Base-by-base conservation (phyloP, 2,113 vertebrate genomes). In the Lagenorhynchus albirostris region DNA sequence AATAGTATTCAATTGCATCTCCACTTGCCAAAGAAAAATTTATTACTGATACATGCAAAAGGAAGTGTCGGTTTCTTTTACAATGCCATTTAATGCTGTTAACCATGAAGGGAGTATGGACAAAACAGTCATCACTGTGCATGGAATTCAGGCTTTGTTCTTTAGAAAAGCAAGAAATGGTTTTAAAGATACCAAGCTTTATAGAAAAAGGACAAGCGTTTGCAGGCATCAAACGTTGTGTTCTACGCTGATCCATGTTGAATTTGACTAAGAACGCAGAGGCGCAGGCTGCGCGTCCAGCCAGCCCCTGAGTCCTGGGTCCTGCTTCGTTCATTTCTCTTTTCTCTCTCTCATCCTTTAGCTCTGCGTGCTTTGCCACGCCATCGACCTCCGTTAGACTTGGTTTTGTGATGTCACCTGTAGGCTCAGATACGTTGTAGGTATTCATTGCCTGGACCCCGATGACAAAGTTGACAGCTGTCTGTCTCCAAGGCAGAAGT, bases 171-270 rank as follows among this genome's bases (percentile, higher is more conserved):
- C 50, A 44, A n/a, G 25, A 87, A 38, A 9, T 81, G 41, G 38
- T 41, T 93, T 96, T 53, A 9, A 44, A 84, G 89, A 83, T 8
- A 65, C n/a, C 12, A 60, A 47, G 8, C 33, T 50, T 60, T 62
- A 33, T 4, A 20, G 68, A 18, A 53, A 67, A 60, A 77, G 21
- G 38, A 7, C 11, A 53, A 58, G 41, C 14, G 67, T 14, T 47
- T 8, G 21, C 2, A 18, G 20, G 4, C 2, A 1, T 86, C 33
- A 5, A 23, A 21, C n/a, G 1, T 2, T 17, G 5, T 21, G 5
- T 41, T 50, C 26, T 6, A 41, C 5, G 9, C 4, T 4, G 62
- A 36, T 4, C 50, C 36, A 1, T 4, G 11, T 25, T 11, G 0
- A 1, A 18, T 4, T 26, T 31, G 53, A 14, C 38, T 23, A 62